Evolutionary conservation across 1,140 invertebrate genomes (phyloP).

Genomic region (Megalonaias nervosa): DNA sequence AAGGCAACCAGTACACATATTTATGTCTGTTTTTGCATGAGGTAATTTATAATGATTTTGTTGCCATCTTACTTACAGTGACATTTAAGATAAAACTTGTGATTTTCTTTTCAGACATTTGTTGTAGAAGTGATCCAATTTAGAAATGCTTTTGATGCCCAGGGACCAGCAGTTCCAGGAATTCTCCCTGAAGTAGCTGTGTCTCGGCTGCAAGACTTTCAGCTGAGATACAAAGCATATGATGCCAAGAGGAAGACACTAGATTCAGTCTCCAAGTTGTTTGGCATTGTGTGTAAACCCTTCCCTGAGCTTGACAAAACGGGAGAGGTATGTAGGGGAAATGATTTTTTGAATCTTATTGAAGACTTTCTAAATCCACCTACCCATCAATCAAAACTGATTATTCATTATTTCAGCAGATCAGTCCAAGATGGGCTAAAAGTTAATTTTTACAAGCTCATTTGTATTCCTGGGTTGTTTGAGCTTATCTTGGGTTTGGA

Average conservation of each 20-base stretch:
- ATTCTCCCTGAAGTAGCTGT: constrained; percentile 69
- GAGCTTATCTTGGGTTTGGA: too few relatives aligned
- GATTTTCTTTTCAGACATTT: constrained; percentile 63
- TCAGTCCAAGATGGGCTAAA: too few relatives aligned
- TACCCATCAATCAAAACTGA: too few relatives aligned
- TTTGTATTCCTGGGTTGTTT: too few relatives aligned
- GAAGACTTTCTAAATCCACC: background rate
- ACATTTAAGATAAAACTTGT: too few relatives aligned
- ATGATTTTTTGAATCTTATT: background rate
- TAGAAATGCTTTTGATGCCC: constrained; percentile 71
- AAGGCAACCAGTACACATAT: background rate
- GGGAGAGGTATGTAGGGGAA: constrained; percentile 59
- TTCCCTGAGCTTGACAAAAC: constrained; percentile 71
- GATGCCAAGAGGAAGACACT: constrained; percentile 69
- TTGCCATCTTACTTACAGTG: background rate
- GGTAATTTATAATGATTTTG: background rate
- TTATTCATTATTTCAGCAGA: too few relatives aligned
- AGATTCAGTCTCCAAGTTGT: constrained; percentile 71
- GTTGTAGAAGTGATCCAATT: constrained; percentile 73
- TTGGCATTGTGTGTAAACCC: constrained; percentile 69
- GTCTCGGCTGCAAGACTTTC: constrained; percentile 66
- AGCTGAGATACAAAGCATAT: constrained; percentile 64
- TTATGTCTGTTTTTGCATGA: background rate
- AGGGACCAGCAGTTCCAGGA: constrained; percentile 70
- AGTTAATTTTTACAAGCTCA: too few relatives aligned